Evolutionary conservation across 53 echinoderm and acorn worm genomes (phyloP).

Genomic region (Holothuria scabra): DNA sequence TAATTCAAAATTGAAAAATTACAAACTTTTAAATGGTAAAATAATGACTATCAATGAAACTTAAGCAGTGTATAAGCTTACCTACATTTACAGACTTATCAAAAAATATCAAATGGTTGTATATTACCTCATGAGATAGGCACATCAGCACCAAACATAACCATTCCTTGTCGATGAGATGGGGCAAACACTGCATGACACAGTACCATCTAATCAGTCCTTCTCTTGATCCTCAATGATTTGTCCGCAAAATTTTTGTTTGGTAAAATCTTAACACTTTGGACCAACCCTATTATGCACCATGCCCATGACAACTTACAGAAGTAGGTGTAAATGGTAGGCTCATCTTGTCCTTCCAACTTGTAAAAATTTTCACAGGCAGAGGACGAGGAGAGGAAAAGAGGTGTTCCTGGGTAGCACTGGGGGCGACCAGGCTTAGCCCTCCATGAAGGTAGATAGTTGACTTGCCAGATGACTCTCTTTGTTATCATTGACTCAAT

Average conservation of each 20-base stretch:
- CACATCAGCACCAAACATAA: too few species aligned
- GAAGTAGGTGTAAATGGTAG: slow-evolving; percentile 1
- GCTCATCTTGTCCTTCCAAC: not conserved
- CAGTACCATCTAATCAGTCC: too few species aligned
- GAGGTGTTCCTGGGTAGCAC: slow-evolving; percentile 29
- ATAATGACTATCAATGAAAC: too few species aligned
- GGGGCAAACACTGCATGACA: too few species aligned
- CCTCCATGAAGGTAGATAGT: slow-evolving; percentile 12
- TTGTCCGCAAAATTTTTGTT: too few species aligned
- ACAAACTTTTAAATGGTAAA: too few species aligned
- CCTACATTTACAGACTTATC: too few species aligned
- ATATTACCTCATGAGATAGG: slow-evolving; percentile 8
- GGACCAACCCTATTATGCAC: not conserved
- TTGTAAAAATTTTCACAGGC: not conserved
- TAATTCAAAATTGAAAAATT: too few species aligned
- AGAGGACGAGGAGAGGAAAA: slow-evolving; percentile 7
- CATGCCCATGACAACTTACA: slow-evolving; percentile 39
- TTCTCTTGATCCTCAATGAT: too few species aligned
- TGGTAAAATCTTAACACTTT: too few species aligned
- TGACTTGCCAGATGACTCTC: slow-evolving; percentile 44
- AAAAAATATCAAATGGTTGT: not conserved
- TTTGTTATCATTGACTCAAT: slow-evolving; percentile 43
- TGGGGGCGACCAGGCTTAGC: slow-evolving; percentile 51
- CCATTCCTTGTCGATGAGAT: too few species aligned
- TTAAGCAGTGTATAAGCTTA: too few species aligned